Evolutionary conservation across 2,797 vertebrate genomes (phyloP).

Genomic region (Leuciscus waleckii): DNA sequence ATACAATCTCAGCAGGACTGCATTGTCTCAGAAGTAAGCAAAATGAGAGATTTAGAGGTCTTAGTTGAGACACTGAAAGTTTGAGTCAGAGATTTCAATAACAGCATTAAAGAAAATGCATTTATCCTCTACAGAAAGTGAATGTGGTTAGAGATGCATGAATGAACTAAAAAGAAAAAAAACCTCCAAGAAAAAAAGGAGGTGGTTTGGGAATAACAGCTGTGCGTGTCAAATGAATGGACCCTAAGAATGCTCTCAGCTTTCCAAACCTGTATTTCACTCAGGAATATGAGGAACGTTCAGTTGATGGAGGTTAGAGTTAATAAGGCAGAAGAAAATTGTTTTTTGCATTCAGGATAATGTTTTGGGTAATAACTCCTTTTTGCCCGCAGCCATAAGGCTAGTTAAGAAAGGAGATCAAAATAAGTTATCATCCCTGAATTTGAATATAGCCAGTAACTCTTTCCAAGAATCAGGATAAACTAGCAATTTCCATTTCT

Average conservation of each 20-base stretch:
- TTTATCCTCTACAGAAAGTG: slow-evolving; percentile 47
- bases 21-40: slow-evolving; percentile 29
- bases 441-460: slow-evolving; percentile 17
- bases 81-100: slow-evolving; percentile 48
- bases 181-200: not conserved
- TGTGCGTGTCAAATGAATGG: not conserved
- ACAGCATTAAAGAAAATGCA: slow-evolving; percentile 40
- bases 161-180: slow-evolving; percentile 27
- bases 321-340: slow-evolving; percentile 43
- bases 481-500: not conserved
- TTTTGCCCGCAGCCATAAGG: slow-evolving; percentile 27
- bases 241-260: not conserved
- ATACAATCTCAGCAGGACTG: slow-evolving; percentile 50
- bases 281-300: slow-evolving; percentile 4
- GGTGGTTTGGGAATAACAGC: not conserved
- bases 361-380: slow-evolving; percentile 42
- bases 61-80: slow-evolving; percentile 41
- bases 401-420: slow-evolving; percentile 20
- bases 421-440: slow-evolving; percentile 16
- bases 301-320: slow-evolving; percentile 30
- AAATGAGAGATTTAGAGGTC: slow-evolving; percentile 50
- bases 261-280: slow-evolving; percentile 23
- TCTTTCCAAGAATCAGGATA: not conserved
- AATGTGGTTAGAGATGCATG: slow-evolving; percentile 19
- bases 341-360: slow-evolving; percentile 34